Percentiles rank a stretch among this genome's conserved stretches.
phyloP scores from a whole-genome alignment of 2,888 invertebrate genomes.

The Eupithecia tripunctaria region DNA sequence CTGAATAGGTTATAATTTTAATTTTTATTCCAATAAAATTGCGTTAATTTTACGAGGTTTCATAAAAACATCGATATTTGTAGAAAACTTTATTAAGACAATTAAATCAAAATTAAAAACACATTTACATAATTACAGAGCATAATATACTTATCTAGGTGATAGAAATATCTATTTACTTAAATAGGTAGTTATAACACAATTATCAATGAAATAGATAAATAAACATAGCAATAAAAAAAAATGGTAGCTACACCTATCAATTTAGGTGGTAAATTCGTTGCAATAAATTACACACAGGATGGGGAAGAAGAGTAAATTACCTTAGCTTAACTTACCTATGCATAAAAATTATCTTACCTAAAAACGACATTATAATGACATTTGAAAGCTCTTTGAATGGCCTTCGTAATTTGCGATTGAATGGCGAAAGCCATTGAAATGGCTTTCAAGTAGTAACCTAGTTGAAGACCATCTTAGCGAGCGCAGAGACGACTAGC shows the following conservation, averaged over 20 bases:
- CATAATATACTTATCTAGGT: background rate
- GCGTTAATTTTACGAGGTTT: background rate
- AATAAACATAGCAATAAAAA: no score
- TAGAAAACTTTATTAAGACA: conserved; percentile 1
- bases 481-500: background rate
- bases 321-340: background rate
- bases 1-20: no score
- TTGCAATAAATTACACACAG: background rate
- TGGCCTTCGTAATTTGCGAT: no score
- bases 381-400: no score
- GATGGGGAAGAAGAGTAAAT: background rate
- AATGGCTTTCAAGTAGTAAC: no score
- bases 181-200: background rate
- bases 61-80: background rate
- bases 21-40: no score
- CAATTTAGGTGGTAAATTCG: background rate
- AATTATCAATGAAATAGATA: background rate
- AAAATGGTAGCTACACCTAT: background rate
- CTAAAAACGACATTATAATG: no score
- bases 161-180: background rate
- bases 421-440: no score
- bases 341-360: background rate
- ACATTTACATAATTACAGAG: conserved; percentile 5
- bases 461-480: background rate
- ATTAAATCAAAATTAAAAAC: background rate